phyloP scores from a whole-genome alignment of 2,888 invertebrate genomes.

The Drosophila meridionalis region DNA sequence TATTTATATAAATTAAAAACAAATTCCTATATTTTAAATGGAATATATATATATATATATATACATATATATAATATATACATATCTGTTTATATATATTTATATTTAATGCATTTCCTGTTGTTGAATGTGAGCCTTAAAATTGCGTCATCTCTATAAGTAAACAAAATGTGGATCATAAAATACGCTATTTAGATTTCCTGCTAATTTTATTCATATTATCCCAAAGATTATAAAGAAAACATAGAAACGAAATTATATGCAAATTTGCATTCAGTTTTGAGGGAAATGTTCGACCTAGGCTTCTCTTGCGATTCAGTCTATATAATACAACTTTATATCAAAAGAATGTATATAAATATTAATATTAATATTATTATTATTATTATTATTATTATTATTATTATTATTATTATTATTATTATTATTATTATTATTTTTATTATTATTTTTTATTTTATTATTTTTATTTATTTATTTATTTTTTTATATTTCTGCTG shows the following conservation, averaged over 20 bases:
- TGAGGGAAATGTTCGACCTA: no score
- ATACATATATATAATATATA: neutral
- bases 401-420: no score
- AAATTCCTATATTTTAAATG: neutral
- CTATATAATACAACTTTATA: no score
- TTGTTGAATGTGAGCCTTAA: neutral
- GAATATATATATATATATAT: neutral
- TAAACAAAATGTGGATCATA: neutral
- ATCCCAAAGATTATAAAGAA: neutral
- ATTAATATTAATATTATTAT: no score
- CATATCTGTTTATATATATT: neutral
- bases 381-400: no score
- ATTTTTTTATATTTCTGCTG: no score
- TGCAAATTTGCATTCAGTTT: neutral
- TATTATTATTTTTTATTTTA: no score
- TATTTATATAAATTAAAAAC: no score
- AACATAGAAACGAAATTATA: neutral
- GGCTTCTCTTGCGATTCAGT: no score
- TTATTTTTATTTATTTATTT: no score
- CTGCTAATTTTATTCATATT: neutral
- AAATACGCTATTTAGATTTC: neutral
- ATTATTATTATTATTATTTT: no score
- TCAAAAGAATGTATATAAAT: no score
- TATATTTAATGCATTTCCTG: neutral
- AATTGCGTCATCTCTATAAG: constrained; percentile 1